phyloP scores from a whole-genome alignment of 1,140 invertebrate species.

The Drosophila melanica region DNA sequence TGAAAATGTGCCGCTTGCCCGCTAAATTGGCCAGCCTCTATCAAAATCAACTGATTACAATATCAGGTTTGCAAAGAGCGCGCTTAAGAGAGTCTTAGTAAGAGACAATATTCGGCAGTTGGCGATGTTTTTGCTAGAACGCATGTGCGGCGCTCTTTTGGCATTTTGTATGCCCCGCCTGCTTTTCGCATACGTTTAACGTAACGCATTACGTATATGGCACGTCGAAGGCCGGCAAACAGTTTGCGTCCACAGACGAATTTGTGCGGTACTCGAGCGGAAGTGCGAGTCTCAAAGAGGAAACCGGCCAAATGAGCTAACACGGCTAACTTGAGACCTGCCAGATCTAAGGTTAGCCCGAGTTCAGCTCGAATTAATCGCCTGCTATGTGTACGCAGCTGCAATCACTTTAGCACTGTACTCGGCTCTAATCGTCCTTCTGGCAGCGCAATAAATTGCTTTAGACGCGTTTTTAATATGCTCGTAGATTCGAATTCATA shows the following conservation, averaged over 20 bases:
- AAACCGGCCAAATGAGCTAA: background rate
- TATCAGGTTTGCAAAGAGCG: slow-evolving; percentile 46
- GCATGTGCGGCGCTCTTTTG: slow-evolving; percentile 34
- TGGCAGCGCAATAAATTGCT: slow-evolving; percentile 30
- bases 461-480: slow-evolving; percentile 41
- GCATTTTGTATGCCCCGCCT: slow-evolving; percentile 66
- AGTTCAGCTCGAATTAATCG: slow-evolving; percentile 12
- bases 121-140: slow-evolving; percentile 26
- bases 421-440: slow-evolving; percentile 6
- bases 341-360: slow-evolving; percentile 7
- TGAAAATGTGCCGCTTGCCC: slow-evolving; percentile 36
- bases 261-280: slow-evolving; percentile 59
- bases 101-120: background rate
- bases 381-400: slow-evolving; percentile 3
- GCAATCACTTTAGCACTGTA: slow-evolving; percentile 14
- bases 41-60: slow-evolving; percentile 33
- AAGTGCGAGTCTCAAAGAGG: slow-evolving; percentile 39
- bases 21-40: slow-evolving; percentile 35
- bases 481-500: slow-evolving; percentile 25
- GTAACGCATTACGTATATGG: slow-evolving; percentile 48
- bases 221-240: slow-evolving; percentile 28
- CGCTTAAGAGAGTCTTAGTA: slow-evolving; percentile 24
- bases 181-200: slow-evolving; percentile 54
- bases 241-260: slow-evolving; percentile 53
- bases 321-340: slow-evolving; percentile 1